A percentile compares a stretch with the other conserved stretches of the same genome.
Evolutionary conservation across 2,888 invertebrate species (phyloP).

Genomic region (Himalopsyche anomala): DNA sequence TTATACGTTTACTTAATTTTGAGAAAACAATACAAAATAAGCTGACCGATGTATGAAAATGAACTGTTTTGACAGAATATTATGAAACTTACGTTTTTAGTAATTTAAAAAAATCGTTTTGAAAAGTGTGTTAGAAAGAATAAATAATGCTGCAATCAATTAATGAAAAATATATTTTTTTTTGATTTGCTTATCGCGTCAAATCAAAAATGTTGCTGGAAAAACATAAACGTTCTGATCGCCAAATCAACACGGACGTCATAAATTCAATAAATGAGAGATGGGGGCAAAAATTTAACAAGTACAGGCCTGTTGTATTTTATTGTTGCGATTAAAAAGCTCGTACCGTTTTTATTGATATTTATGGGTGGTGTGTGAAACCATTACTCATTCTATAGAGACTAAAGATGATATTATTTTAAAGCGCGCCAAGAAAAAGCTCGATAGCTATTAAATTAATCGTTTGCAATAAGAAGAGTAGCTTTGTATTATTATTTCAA

Average conservation of each 20-base stretch:
- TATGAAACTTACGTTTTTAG: no score
- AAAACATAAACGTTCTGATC: neutral
- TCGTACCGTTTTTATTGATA: slow-evolving; percentile 43
- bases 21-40: no score
- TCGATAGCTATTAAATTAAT: slow-evolving; percentile 28
- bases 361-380: slow-evolving; percentile 43
- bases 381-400: slow-evolving; percentile 40
- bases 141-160: no score
- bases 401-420: slow-evolving; percentile 40
- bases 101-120: no score
- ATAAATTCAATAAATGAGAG: slow-evolving; percentile 19
- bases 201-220: no score
- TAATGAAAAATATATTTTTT: no score
- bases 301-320: slow-evolving; percentile 36
- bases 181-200: no score
- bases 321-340: slow-evolving; percentile 43
- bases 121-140: no score
- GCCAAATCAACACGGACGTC: neutral
- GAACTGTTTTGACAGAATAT: no score
- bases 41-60: no score
- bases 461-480: slow-evolving; percentile 18
- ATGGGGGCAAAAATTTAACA: slow-evolving; percentile 35
- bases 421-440: slow-evolving; percentile 23
- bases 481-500: neutral
- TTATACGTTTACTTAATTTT: no score